These are phyloP conservation scores for Rhodinocichla rosea DNA, from an alignment of 2,113 vertebrate genomes.

Conservation along the genomic window DNA sequence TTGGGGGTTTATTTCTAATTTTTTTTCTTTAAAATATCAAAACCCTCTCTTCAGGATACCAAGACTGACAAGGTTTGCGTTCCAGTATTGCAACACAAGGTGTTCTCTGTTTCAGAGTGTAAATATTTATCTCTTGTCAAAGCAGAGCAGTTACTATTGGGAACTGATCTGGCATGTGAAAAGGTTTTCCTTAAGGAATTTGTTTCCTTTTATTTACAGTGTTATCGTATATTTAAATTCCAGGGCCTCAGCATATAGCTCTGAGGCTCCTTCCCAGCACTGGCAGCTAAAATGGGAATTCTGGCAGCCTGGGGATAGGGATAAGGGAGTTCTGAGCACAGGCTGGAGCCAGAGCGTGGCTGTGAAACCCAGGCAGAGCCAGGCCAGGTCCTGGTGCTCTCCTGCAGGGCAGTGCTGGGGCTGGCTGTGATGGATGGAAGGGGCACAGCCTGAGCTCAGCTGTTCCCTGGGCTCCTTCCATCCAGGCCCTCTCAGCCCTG, in stretches of 20 bases:
- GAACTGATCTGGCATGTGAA: conserved; percentile 41
- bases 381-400: background rate
- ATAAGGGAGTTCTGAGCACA: background rate
- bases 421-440: background rate
- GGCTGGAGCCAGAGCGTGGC: background rate
- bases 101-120: conserved; percentile 58
- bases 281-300: background rate
- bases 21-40: background rate
- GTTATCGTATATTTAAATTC: conserved; percentile 39
- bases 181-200: conserved; percentile 59
- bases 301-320: background rate
- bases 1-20: background rate
- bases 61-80: conserved; percentile 1
- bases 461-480: background rate
- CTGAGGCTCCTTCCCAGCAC: background rate
- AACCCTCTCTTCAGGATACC: background rate
- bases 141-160: conserved; percentile 52
- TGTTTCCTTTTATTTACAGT: conserved; percentile 55
- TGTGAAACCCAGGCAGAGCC: background rate
- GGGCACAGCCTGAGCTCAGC: fast-evolving
- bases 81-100: conserved; percentile 55
- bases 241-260: conserved; percentile 28
- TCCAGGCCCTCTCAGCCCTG: background rate
- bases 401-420: background rate
- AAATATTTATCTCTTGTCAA: conserved; percentile 67